Base-by-base conservation (phyloP, 2,797 vertebrate genomes). In the Spinus olivaceus region DNA sequence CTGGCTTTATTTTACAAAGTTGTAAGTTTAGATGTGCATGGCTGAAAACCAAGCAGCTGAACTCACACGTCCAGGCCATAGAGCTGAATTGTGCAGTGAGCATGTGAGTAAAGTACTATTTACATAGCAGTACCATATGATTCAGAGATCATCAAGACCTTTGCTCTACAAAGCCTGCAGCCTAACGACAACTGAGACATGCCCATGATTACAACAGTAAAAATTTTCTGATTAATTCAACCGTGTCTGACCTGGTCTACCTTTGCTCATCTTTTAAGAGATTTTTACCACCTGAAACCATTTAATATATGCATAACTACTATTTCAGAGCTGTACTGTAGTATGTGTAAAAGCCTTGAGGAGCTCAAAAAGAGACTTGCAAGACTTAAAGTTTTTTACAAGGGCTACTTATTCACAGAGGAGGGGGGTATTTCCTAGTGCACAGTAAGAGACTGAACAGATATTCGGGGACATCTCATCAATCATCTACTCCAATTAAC, bases 371-470 rank as follows among this genome's bases (percentile, higher is more conserved):
- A 47, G 7, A 86, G 71, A 49, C 12, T 13, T 33, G 24, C 0
- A 1, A 54, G 17, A 66, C 17, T 33, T 51, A 10, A 60, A n/a
- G 21, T 25, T 46, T 18, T 46, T 53, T 27, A 39, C 17, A 60
- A 61, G 19, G 3, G 6, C 18, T 81, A 33, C 32, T 81, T 56
- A n/a, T 19, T 64, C 30, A 30, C 20, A 61, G 69, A 1, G 15
- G 14, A 76, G 7, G 6, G 6, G 25, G 49, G 4, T 6, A 39
- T 27, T 25, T 71, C 10, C 16, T 24, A 47, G 7, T 3, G 4
- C 20, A 17, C 0, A 8, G 35, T 21, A 9, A 1, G 1, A 54
- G n/a, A 35, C 0, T 2, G 0, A 63, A 28, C 23, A 71, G 59
- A 37, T 16, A 56, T 14, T 63, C 47, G 27, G 24, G 54, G 66